phyloP scores from a whole-genome alignment of 2,113 vertebrate genomes.

The Cebus imitator region DNA sequence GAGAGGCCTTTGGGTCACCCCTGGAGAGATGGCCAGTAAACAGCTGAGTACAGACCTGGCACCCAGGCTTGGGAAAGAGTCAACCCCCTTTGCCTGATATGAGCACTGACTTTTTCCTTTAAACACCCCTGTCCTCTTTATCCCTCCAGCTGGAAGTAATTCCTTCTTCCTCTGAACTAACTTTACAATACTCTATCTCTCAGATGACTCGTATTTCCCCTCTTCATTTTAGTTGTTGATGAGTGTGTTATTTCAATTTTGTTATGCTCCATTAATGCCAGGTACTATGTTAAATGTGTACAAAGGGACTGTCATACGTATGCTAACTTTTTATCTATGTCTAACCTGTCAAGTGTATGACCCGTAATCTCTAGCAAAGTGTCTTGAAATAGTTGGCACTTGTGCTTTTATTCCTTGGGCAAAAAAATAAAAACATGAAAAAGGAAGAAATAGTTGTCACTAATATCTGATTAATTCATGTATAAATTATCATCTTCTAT shows the following conservation, averaged over 20 bases:
- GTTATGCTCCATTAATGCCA: not conserved
- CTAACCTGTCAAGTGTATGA: not conserved
- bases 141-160: not conserved
- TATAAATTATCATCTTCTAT: slow-evolving; percentile 29
- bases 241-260: not conserved
- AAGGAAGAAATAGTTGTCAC: not conserved
- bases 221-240: not conserved
- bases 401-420: too few species aligned
- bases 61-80: not conserved
- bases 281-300: not conserved
- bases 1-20: not conserved
- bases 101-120: not conserved
- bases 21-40: not conserved
- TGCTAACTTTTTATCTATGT: not conserved
- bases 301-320: not conserved
- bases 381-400: slow-evolving; percentile 18
- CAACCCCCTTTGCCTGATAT: not conserved
- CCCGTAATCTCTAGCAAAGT: not conserved
- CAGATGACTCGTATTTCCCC: not conserved
- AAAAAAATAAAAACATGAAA: too few species aligned
- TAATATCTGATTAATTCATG: slow-evolving; percentile 34
- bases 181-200: not conserved
- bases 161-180: not conserved
- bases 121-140: not conserved
- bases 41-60: not conserved